Evolutionary conservation across 1,140 invertebrate genomes (phyloP).

Genomic region (Thaumetopoea pityocampa): DNA sequence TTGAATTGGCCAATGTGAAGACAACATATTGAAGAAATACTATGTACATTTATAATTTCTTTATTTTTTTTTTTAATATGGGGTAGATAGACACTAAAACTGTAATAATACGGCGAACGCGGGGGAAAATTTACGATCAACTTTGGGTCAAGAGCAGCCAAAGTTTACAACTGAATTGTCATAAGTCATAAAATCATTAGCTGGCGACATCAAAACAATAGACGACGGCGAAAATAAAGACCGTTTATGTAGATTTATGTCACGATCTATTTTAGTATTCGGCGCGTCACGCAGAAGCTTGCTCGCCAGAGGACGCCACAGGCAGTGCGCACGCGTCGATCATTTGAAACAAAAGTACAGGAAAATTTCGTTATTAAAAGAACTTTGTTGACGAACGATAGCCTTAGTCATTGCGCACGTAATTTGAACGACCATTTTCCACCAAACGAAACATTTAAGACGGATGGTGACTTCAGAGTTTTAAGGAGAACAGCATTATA

Average conservation of each 20-base stretch:
- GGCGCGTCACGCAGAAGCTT: conserved; percentile 49
- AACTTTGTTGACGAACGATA: conserved; percentile 10
- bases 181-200: conserved; percentile 5
- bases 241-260: conserved; percentile 71
- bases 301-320: conserved; percentile 27
- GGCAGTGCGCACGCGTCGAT: conserved; percentile 19
- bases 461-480: conserved; percentile 3
- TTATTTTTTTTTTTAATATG: too few relatives aligned
- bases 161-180: conserved; percentile 6
- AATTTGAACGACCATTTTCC: conserved; percentile 11
- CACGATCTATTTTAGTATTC: conserved; percentile 58
- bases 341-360: conserved; percentile 15
- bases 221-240: conserved; percentile 46
- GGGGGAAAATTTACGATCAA: conserved; percentile 2
- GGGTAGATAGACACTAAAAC: too few relatives aligned
- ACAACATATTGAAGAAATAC: too few relatives aligned
- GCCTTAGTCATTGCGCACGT: conserved; percentile 17
- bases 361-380: conserved; percentile 24
- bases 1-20: too few relatives aligned
- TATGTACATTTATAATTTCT: too few relatives aligned
- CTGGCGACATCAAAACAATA: conserved; percentile 35
- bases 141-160: not conserved
- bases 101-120: too few relatives aligned
- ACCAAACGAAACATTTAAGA: conserved; percentile 5
- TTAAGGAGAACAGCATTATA: conserved; percentile 1